Conservation (phyloP, 2,797 vertebrate species). For the Molossus molossus region DNA sequence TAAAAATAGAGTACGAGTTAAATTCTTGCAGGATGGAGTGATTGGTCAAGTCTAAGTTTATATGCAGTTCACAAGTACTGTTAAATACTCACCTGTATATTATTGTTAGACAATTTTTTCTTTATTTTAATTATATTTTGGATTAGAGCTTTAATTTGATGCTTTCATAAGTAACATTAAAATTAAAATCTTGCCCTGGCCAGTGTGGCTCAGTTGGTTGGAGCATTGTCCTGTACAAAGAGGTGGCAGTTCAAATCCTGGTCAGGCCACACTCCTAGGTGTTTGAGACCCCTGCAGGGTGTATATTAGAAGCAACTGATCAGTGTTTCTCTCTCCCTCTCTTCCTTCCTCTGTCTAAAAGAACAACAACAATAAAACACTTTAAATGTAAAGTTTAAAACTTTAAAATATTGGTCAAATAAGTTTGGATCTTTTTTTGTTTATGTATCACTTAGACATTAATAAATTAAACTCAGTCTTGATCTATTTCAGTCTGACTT, state of each 20-base stretch:
- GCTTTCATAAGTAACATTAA: slow-evolving; percentile 57
- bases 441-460: neutral
- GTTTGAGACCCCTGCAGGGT: neutral
- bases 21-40: slow-evolving; percentile 14
- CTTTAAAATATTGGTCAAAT: slow-evolving; percentile 63
- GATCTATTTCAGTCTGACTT: slow-evolving; percentile 16
- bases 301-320: neutral
- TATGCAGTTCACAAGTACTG: slow-evolving; percentile 10
- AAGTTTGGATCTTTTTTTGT: slow-evolving; percentile 40
- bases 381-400: neutral
- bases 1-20: neutral
- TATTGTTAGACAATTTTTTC: neutral
- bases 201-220: neutral
- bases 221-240: neutral
- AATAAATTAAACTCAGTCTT: slow-evolving; percentile 12
- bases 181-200: slow-evolving; percentile 64
- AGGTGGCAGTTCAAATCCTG: neutral
- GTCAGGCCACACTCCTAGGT: neutral
- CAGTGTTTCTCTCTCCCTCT: neutral
- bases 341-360: neutral
- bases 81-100: neutral
- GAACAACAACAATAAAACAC: neutral
- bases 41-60: slow-evolving; percentile 35
- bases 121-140: slow-evolving; percentile 25
- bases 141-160: slow-evolving; percentile 11